Base-by-base conservation (phyloP, 2,113 vertebrate genomes). In the Cottus gobio region DNA sequence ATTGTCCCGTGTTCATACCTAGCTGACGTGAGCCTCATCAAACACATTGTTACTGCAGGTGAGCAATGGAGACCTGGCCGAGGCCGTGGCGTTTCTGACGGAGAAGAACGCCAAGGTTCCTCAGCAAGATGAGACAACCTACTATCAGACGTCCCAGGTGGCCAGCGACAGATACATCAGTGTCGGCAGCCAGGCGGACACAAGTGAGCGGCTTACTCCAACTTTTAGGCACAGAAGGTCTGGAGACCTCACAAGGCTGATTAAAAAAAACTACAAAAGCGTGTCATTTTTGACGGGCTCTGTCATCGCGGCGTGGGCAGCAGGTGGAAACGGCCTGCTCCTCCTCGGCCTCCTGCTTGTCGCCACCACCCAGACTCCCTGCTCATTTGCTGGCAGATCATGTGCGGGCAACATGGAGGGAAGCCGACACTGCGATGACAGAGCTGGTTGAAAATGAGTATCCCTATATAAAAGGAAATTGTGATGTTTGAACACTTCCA, bases 101-200 rank as follows among this genome's bases (percentile, higher is more conserved):
- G 97, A 98, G 0, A 99, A 98, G 93, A 98, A 98, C 65, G 96
- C 97, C 66, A 97, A 99, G 85, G 96, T 96, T 80, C 96, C 97
- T 66, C 96, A 97, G 90, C 96, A 97, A 80, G 97, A 98, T 93
- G 97, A 98, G 89, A 93, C 96, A 3, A 93, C 96, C 16, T 99
- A 98, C 85, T 98, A 98, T 85, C 98, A 98, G 89, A 98, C 98
- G 10, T 96, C 97, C 0, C 96, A 98, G 90, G 95, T 96, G 79
- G 95, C 96, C 87, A 98, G 96, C 63, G 98, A 99, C 90, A 92
- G 97, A 94, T 99, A 98, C 62, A 99, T 99, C 95, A 99, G 98
- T 2, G 97, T 99, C 93, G 98, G 97, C 91, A 99, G 97, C 93
- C 98, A 99, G 89, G 97, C 98, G 75, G 98, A 99, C 77, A 96